These are phyloP conservation scores for Watersipora subatra DNA, from an alignment of 1,140 invertebrate genomes.

Conservation along the genomic window DNA sequence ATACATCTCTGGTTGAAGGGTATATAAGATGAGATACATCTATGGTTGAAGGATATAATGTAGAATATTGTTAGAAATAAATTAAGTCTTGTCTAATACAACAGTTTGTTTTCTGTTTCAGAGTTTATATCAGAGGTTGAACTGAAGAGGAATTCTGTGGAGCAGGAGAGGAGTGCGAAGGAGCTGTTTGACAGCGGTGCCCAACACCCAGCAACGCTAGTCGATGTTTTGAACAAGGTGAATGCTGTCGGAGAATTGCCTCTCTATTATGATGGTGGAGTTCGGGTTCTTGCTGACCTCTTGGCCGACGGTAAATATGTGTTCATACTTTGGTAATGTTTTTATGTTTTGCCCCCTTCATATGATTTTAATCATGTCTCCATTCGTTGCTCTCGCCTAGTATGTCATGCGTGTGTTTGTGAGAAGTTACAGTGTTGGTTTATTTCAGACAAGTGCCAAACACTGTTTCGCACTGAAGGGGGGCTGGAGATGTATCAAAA, in stretches of 20 bases:
- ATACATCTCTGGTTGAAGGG: too few species aligned
- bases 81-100: too few species aligned
- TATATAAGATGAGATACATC: too few species aligned
- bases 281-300: constrained; percentile 18
- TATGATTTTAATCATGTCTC: neutral
- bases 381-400: neutral
- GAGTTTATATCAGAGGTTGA: constrained; percentile 34
- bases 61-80: too few species aligned
- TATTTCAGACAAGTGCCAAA: constrained; percentile 19
- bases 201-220: constrained; percentile 17
- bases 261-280: constrained; percentile 31
- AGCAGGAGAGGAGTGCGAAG: constrained; percentile 22
- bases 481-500: constrained; percentile 17
- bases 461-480: constrained; percentile 26
- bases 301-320: constrained; percentile 23
- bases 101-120: too few species aligned
- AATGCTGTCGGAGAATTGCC: constrained; percentile 24
- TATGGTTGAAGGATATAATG: too few species aligned
- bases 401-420: neutral
- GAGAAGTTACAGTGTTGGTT: neutral
- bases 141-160: constrained; percentile 14
- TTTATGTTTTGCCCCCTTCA: neutral
- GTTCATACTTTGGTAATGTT: neutral
- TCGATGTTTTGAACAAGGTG: constrained; percentile 22
- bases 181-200: constrained; percentile 25